Evolutionary conservation across 2,888 invertebrate genomes (phyloP).

Genomic region (Acrobasis consociella): DNA sequence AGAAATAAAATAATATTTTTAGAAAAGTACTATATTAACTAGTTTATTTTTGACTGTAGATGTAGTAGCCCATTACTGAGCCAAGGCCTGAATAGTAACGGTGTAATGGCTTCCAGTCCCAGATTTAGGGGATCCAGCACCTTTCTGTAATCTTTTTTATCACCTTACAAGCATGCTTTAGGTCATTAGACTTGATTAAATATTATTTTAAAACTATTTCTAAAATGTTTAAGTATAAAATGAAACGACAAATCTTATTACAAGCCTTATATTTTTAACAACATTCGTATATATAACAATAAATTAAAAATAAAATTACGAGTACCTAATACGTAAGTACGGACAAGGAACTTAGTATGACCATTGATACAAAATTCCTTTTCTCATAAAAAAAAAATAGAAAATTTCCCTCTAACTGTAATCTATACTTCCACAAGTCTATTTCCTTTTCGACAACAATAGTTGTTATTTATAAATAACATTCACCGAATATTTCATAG

Average conservation of each 20-base stretch:
- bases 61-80: too few relatives aligned
- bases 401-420: not conserved
- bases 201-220: too few relatives aligned
- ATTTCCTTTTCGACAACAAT: not conserved
- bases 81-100: too few relatives aligned
- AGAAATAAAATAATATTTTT: too few relatives aligned
- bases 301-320: conserved; percentile 57
- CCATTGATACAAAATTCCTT: conserved; percentile 38
- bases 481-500: not conserved
- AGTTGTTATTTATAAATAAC: too few relatives aligned
- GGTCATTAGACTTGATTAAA: too few relatives aligned
- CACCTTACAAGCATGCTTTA: too few relatives aligned
- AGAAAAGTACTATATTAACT: too few relatives aligned
- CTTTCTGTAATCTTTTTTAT: too few relatives aligned
- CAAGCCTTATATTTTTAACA: conserved; percentile 72
- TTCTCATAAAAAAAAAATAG: conserved; percentile 1
- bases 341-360: conserved; percentile 62
- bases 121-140: too few relatives aligned
- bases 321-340: conserved; percentile 54
- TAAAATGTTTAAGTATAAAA: conserved; percentile 30
- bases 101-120: too few relatives aligned
- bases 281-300: conserved; percentile 72
- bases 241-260: conserved; percentile 25
- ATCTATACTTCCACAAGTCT: not conserved
- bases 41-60: too few relatives aligned